phyloP scores from a whole-genome alignment of 2,113 vertebrate species.

The Lanius ludovicianus region DNA sequence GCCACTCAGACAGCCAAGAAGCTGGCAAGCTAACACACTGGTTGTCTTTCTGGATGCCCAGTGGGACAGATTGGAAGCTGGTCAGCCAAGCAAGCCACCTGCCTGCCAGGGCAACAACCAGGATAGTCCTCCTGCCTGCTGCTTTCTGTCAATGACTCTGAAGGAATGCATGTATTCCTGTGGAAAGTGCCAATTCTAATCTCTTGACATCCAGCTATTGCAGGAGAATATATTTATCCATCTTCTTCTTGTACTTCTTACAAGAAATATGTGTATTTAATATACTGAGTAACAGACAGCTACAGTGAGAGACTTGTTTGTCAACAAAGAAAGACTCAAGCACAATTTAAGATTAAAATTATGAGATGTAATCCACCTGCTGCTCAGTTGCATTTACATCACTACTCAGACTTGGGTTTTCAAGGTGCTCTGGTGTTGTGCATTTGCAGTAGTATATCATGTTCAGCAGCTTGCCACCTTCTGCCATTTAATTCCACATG shows the following conservation, averaged over 20 bases:
- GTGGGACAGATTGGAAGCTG: neutral
- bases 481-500: neutral
- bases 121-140: neutral
- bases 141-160: conserved; percentile 22
- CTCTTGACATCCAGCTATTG: neutral
- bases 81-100: conserved; percentile 32
- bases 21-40: neutral
- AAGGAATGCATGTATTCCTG: neutral
- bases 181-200: neutral
- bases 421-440: neutral
- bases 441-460: neutral
- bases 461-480: neutral
- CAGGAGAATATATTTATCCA: neutral
- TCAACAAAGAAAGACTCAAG: neutral
- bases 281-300: neutral
- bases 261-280: neutral
- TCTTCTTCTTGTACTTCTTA: neutral
- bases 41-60: neutral
- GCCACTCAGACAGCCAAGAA: conserved; percentile 26
- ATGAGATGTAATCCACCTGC: neutral
- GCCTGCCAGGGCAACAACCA: neutral
- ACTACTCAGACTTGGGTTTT: neutral
- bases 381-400: neutral
- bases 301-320: neutral
- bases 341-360: neutral